Conservation (phyloP, 1,140 invertebrate species). For the Heterodera carotae region DNA sequence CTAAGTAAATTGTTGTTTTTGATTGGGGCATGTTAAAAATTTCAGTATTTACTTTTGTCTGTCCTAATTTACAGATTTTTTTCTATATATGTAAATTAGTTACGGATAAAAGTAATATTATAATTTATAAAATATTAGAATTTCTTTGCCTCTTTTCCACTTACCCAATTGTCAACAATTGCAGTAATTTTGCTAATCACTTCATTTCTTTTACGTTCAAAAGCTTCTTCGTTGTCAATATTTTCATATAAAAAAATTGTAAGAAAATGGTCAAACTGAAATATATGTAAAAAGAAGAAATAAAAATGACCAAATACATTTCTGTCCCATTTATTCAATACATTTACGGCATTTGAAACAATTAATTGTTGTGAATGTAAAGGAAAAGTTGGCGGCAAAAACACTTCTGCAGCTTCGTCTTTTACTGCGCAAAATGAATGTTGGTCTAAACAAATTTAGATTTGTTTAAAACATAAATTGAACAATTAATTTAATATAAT, state of each 20-base stretch:
- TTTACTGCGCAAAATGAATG: neutral
- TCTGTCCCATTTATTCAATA: no score
- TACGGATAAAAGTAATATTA: neutral
- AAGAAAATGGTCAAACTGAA: neutral
- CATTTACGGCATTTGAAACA: no score
- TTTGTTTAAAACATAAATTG: neutral
- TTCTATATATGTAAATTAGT: neutral
- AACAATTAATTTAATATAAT: neutral
- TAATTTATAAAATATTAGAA: neutral
- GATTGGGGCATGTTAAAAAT: no score
- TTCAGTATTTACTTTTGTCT: no score
- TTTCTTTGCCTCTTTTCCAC: neutral
- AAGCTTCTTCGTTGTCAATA: neutral
- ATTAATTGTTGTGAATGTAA: no score
- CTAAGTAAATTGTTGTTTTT: no score
- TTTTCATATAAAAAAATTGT: neutral
- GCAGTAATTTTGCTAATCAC: neutral
- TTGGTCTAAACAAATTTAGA: neutral
- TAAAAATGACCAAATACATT: no score
- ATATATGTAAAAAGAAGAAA: neutral
- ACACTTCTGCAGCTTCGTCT: no score
- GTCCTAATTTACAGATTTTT: neutral
- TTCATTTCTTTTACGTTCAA: neutral
- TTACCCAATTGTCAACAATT: neutral
- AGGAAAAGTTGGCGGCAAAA: no score